phyloP scores from a whole-genome alignment of 2,888 invertebrate species.

The Orchesellides sinensis region DNA sequence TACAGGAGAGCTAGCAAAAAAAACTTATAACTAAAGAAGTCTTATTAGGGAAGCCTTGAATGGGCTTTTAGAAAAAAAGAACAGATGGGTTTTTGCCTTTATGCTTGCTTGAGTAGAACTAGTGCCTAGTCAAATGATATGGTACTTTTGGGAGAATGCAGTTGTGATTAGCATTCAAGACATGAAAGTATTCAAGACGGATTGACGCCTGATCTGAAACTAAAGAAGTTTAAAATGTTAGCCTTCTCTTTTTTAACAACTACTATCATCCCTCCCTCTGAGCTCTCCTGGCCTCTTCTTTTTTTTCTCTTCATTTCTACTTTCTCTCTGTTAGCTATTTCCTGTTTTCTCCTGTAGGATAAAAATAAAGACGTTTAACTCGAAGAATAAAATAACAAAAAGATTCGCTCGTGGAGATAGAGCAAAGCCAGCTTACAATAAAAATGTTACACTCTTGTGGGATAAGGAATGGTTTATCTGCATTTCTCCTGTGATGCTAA shows the following conservation, averaged over 20 bases:
- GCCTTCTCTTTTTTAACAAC: slow-evolving; percentile 34
- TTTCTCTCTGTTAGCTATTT: slow-evolving; percentile 30
- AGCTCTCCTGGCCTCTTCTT: slow-evolving; percentile 11
- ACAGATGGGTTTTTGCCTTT: slow-evolving; percentile 59
- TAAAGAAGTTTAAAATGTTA: slow-evolving; percentile 64
- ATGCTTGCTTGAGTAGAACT: slow-evolving; percentile 18
- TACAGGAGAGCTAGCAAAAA: background rate
- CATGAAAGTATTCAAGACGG: slow-evolving; percentile 64
- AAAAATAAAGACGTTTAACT: background rate
- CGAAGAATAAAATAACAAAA: slow-evolving; percentile 37
- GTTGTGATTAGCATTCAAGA: slow-evolving; percentile 62
- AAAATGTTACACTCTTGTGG: slow-evolving; percentile 26
- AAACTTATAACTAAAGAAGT: slow-evolving; percentile 10
- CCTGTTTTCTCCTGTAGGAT: slow-evolving; percentile 34
- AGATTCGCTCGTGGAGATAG: background rate
- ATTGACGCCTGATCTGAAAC: slow-evolving; percentile 67
- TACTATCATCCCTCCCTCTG: background rate
- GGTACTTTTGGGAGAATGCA: slow-evolving; percentile 66
- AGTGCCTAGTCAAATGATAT: slow-evolving; percentile 64
- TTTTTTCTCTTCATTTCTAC: slow-evolving; percentile 16
- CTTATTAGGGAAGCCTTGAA: slow-evolving; percentile 45
- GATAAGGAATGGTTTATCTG: slow-evolving; percentile 40
- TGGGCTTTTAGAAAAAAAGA: slow-evolving; percentile 45
- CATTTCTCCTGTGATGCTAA: slow-evolving; percentile 55
- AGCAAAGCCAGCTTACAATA: slow-evolving; percentile 27